These are phyloP conservation scores for Epistrophella euchroma DNA, from an alignment of 2,888 invertebrate genomes.

Conservation along the genomic window DNA sequence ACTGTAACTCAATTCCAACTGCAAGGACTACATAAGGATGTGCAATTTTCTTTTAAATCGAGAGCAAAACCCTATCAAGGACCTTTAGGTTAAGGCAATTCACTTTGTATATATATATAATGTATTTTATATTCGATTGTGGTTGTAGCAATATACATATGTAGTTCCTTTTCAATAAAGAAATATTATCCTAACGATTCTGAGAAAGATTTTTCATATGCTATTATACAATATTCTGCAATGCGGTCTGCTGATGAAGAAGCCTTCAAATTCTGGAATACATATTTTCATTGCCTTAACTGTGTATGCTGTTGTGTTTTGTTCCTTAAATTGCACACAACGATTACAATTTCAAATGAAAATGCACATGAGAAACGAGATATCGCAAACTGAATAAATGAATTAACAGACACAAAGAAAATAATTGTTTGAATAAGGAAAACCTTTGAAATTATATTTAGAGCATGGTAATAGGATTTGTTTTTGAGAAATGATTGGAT, in stretches of 20 bases:
- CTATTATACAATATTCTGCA: constrained; percentile 28
- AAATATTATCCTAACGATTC: neutral
- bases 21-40: constrained; percentile 25
- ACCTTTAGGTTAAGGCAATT: constrained; percentile 57
- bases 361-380: neutral
- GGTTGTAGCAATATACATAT: neutral
- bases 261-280: constrained; percentile 52
- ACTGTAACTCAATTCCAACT: neutral
- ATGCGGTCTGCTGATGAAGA: constrained; percentile 51
- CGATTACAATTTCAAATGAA: constrained; percentile 48
- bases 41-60: neutral
- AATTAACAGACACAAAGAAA: neutral
- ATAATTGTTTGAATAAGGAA: neutral
- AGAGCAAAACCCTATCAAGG: constrained; percentile 33
- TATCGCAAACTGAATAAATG: neutral
- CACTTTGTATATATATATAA: constrained; percentile 47
- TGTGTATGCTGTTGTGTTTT: constrained; percentile 33
- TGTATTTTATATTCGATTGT: constrained; percentile 46
- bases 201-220: constrained; percentile 1
- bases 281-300: constrained; percentile 44
- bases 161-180: neutral
- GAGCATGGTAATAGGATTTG: too few species aligned
- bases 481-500: too few species aligned
- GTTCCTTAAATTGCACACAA: constrained; percentile 50
- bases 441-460: too few species aligned